Base-by-base conservation (phyloP, 2,113 vertebrate species). In the Motacilla tschutschensis region DNA sequence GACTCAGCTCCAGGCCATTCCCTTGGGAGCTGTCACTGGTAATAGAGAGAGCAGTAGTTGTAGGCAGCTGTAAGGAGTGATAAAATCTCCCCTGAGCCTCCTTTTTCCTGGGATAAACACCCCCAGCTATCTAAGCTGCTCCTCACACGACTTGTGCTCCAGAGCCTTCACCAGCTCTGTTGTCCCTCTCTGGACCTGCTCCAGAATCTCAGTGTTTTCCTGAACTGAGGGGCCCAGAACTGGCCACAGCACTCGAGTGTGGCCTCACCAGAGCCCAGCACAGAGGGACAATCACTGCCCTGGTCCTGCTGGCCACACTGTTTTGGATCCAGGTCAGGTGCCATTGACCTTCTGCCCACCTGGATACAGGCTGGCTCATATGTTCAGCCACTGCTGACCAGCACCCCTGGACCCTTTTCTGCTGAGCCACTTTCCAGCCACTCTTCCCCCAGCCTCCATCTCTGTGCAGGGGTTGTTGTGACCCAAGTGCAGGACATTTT, bases 201-300 rank as follows among this genome's bases (percentile, higher is more conserved):
- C 14, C 35, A 69, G 25, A 29, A 70, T 8, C 12, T 26, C 21
- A 8, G 1, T n/a, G 25, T 24, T 22, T 50, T 43, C 31, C 33
- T 38, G 36, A 13, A 17, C 0, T 11, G 41, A 43, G 21, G 22
- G 26, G 36, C 10, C 31, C 50, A 63, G 31, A 71, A 24, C 12
- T 8, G 31, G 26, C 22, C 43, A 50, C 36, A 43, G 25, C 0
- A 1, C 31, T 50, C 0, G 0, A 43, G 6, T 24, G 55, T 22
- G 7, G 48, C 57, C 26, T 28, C 36, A 4, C 5, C 48, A 43
- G 21, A 26, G 26, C 21, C 26, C 11, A 48, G 43, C 22, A 43
- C 9, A 31, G 29, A 40, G 12, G 20, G 8, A 26, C 20, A 48
- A 8, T n/a, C 20, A 8, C 25, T 48, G 18, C 31, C 35, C 35